Evolutionary conservation across 2,888 invertebrate species (phyloP).

Genomic region (Plusia festucae): DNA sequence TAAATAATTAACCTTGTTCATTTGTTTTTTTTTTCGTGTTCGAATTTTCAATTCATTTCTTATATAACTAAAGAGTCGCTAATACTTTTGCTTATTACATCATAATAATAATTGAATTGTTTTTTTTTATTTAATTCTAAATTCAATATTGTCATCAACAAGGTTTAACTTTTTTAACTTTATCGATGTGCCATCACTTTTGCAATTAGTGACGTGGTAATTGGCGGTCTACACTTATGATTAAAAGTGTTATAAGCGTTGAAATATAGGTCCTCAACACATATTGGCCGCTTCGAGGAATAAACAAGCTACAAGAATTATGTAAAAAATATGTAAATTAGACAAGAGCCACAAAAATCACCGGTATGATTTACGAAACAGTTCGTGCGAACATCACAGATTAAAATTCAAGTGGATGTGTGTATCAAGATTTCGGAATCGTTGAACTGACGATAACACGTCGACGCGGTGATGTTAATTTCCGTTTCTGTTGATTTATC

Average conservation of each 20-base stretch:
- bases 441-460: constrained; percentile 31
- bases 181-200: not conserved
- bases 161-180: not conserved
- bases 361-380: not conserved
- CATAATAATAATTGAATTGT: too few species aligned
- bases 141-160: not conserved
- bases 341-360: constrained; percentile 2
- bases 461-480: constrained; percentile 51
- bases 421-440: constrained; percentile 48
- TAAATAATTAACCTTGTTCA: not conserved
- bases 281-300: not conserved
- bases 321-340: constrained; percentile 6
- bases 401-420: constrained; percentile 35
- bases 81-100: not conserved
- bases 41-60: not conserved
- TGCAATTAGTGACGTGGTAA: not conserved
- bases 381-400: constrained; percentile 14
- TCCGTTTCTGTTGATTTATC: constrained; percentile 55
- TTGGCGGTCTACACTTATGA: not conserved
- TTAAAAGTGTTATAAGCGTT: not conserved
- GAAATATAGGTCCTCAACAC: not conserved
- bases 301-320: not conserved
- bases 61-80: not conserved
- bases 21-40: not conserved
- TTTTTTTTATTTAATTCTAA: too few species aligned